Conservation (phyloP, 2,797 vertebrate species). For the Dromococcyx pavoninus region DNA sequence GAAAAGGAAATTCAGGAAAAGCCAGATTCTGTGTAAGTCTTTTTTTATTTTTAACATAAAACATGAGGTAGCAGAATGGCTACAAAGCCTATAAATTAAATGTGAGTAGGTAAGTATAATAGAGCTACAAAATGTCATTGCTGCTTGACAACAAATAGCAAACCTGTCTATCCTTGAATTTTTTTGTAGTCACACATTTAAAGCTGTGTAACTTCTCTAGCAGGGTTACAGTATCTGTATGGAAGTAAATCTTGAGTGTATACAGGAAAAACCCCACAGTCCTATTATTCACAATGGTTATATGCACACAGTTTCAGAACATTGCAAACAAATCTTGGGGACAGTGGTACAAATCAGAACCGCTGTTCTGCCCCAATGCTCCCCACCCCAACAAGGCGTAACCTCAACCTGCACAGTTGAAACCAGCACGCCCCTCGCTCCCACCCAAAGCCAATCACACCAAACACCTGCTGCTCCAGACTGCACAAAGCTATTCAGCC, state of each 20-base stretch:
- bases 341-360: fast-evolving
- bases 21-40: background rate
- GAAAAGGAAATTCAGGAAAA: background rate
- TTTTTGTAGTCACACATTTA: background rate
- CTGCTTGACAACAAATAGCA: background rate
- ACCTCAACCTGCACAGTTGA: background rate
- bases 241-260: background rate
- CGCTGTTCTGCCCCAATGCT: background rate
- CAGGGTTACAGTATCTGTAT: fast-evolving
- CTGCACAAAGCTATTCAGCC: background rate
- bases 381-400: background rate
- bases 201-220: background rate
- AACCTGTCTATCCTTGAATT: background rate
- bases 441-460: background rate
- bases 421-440: background rate
- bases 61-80: background rate
- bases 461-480: background rate
- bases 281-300: fast-evolving
- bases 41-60: background rate
- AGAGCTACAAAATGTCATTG: background rate
- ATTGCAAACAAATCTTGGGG: fast-evolving
- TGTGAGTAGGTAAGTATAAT: background rate
- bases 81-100: background rate
- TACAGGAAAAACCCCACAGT: background rate
- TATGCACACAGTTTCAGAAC: background rate